These are phyloP conservation scores for Microplitis demolitor DNA, from an alignment of 1,140 invertebrate genomes.

Conservation along the genomic window DNA sequence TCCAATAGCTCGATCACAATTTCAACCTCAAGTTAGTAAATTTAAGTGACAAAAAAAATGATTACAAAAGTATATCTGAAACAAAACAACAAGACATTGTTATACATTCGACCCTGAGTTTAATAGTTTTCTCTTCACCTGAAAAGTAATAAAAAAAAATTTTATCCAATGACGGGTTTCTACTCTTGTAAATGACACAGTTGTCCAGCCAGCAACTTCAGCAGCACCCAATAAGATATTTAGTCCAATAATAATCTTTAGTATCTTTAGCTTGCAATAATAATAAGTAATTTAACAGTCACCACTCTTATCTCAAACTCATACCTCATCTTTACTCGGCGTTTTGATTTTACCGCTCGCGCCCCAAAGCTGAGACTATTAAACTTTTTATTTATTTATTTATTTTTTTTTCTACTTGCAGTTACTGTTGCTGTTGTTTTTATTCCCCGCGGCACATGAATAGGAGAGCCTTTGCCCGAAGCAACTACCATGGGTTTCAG, in stretches of 20 bases:
- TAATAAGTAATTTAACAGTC: slow-evolving; percentile 2
- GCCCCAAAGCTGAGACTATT: slow-evolving; percentile 23
- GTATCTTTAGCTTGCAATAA: neutral
- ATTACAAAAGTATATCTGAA: neutral
- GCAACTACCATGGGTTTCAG: slow-evolving; percentile 40
- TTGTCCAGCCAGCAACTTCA: too few species aligned
- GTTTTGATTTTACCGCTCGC: slow-evolving; percentile 28
- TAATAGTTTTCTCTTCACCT: too few species aligned
- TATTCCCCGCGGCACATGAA: slow-evolving; percentile 21
- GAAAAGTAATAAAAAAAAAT: too few species aligned
- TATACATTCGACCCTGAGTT: too few species aligned
- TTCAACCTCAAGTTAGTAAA: too few species aligned
- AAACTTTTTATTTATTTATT: slow-evolving; percentile 15
- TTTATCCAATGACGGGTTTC: too few species aligned
- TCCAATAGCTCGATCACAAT: too few species aligned
- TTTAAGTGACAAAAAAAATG: slow-evolving; percentile 4
- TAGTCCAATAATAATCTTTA: too few species aligned
- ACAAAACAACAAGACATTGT: too few species aligned
- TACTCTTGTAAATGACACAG: too few species aligned
- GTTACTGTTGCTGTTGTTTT: slow-evolving; percentile 1
- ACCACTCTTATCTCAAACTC: neutral
- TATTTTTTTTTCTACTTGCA: slow-evolving; percentile 22
- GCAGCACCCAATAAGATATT: too few species aligned
- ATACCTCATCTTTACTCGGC: neutral
- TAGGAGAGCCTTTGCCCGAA: slow-evolving; percentile 15